phyloP scores from a whole-genome alignment of 1,140 invertebrate genomes.

The Panagrolaimus sp. region DNA sequence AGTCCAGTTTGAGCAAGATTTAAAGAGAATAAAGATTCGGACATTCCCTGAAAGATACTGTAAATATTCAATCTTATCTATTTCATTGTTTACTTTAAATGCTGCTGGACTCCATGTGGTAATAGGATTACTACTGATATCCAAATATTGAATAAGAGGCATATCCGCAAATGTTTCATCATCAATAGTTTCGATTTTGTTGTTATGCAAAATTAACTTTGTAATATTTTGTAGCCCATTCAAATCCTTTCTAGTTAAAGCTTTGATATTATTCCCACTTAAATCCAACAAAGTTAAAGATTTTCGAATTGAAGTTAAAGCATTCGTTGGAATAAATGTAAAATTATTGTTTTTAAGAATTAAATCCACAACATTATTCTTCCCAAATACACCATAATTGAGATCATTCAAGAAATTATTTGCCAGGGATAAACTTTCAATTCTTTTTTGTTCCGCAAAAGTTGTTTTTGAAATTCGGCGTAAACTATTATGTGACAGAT shows the following conservation, averaged over 20 bases:
- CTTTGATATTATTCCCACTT: slow-evolving; percentile 27
- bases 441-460: not conserved
- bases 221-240: slow-evolving; percentile 24
- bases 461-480: not conserved
- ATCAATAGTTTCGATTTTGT: slow-evolving; percentile 42
- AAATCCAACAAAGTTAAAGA: slow-evolving; percentile 36
- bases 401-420: slow-evolving; percentile 31
- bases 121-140: slow-evolving; percentile 39
- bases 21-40: slow-evolving; percentile 21
- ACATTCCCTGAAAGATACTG: slow-evolving; percentile 32
- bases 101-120: slow-evolving; percentile 42
- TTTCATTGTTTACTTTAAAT: slow-evolving; percentile 24
- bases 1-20: slow-evolving; percentile 42
- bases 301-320: slow-evolving; percentile 30
- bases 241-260: slow-evolving; percentile 25
- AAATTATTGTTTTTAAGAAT: slow-evolving; percentile 38
- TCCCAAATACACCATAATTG: slow-evolving; percentile 42
- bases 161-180: slow-evolving; percentile 34
- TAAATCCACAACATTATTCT: slow-evolving; percentile 36
- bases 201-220: slow-evolving; percentile 31
- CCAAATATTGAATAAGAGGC: slow-evolving; percentile 30
- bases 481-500: not conserved
- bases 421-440: slow-evolving; percentile 25
- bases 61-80: not conserved
- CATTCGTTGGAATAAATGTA: slow-evolving; percentile 30